Percentiles rank a stretch among this genome's conserved stretches.
Evolutionary conservation across 2,888 invertebrate species (phyloP).

Genomic region (Helicoverpa assulta): DNA sequence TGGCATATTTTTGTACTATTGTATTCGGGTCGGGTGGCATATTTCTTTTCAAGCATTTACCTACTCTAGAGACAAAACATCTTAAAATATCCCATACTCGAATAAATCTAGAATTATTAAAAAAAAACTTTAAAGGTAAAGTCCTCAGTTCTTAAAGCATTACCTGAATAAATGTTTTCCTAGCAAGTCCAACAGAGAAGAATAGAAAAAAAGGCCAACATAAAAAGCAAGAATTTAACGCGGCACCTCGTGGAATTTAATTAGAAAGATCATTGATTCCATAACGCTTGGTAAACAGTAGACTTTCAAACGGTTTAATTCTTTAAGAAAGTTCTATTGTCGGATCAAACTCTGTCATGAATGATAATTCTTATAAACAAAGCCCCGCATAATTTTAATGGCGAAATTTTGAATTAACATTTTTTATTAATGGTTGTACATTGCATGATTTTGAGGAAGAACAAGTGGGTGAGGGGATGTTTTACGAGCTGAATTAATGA

Average conservation of each 20-base stretch:
- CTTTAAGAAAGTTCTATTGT: conserved; percentile 67
- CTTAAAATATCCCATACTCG: neutral
- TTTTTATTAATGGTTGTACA: conserved; percentile 51
- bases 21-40: neutral
- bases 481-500: neutral
- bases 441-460: conserved; percentile 32
- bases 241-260: conserved; percentile 73
- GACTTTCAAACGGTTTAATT: conserved; percentile 71
- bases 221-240: conserved; percentile 31
- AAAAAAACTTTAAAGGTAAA: neutral
- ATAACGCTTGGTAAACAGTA: conserved; percentile 73
- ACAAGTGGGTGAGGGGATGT: neutral
- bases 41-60: too few relatives aligned
- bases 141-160: neutral
- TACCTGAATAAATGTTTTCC: conserved; percentile 14
- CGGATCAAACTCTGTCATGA: conserved; percentile 57
- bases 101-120: neutral
- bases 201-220: neutral
- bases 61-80: too few relatives aligned
- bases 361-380: conserved; percentile 55
- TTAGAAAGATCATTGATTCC: conserved; percentile 77
- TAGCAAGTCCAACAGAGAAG: conserved; percentile 2
- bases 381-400: conserved; percentile 40
- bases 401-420: conserved; percentile 43
- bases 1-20: neutral